Evolutionary conservation across 2,113 vertebrate genomes (phyloP).

Genomic region (Anhinga rufa): DNA sequence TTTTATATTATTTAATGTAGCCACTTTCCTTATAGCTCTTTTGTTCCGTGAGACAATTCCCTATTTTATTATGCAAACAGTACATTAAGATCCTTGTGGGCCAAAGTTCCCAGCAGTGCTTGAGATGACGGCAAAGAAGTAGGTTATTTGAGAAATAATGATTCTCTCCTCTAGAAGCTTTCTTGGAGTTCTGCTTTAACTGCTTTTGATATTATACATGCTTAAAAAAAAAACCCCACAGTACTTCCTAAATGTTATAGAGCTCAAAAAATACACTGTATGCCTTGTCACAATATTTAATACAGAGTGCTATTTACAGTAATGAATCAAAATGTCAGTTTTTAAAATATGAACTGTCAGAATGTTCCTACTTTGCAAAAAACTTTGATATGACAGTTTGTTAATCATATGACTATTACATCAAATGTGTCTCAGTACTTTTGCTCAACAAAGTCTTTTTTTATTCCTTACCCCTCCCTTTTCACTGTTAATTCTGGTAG

Average conservation of each 20-base stretch:
- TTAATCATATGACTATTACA: conserved; percentile 78
- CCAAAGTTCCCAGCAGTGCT: conserved; percentile 39
- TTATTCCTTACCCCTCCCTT: conserved; percentile 44
- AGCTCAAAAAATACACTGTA: conserved; percentile 53
- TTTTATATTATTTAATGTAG: conserved; percentile 55
- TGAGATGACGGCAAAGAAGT: background rate
- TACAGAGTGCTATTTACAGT: conserved; percentile 77
- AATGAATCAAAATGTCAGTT: conserved; percentile 83
- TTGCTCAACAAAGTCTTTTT: conserved; percentile 50
- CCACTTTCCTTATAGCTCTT: conserved; percentile 42
- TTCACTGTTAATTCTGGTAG: conserved; percentile 44
- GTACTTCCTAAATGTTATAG: conserved; percentile 63
- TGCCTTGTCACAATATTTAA: conserved; percentile 82
- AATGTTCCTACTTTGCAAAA: conserved; percentile 73
- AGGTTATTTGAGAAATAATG: conserved; percentile 54
- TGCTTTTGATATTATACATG: conserved; percentile 15
- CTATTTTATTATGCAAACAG: conserved; percentile 57
- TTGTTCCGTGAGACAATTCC: conserved; percentile 43
- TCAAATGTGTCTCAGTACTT: conserved; percentile 66
- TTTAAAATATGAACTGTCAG: conserved; percentile 81
- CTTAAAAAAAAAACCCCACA: background rate
- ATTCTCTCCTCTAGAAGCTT: conserved; percentile 32
- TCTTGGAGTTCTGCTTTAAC: conserved; percentile 37
- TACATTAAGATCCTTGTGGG: conserved; percentile 49
- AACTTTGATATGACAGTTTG: conserved; percentile 81